Base-by-base conservation (phyloP, 1,140 invertebrate species). In the Augochlora pura region DNA sequence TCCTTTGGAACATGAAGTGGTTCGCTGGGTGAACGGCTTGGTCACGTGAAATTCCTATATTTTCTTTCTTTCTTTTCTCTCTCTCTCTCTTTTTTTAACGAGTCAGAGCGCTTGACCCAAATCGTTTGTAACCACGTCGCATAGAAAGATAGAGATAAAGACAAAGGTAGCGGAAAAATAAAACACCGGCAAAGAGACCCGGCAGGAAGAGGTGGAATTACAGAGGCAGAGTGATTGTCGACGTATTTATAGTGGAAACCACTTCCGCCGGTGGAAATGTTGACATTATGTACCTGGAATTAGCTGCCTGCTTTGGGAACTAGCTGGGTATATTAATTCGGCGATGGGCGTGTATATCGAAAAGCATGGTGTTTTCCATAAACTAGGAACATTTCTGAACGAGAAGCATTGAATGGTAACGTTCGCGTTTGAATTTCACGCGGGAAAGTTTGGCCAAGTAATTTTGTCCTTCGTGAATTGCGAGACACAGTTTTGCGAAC, bases 201-300 rank as follows among this genome's bases (percentile, higher is more conserved):
- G 70, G n/a, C 42, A 73, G 70, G 14, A 73, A 79, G 62, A 74
- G 62, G n/a, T n/a, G 52, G 70, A 66, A 74, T 73, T 62, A 80
- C 65, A 76, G 65, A 76, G 73, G 18, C 16, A 59, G 59, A 80
- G 57, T 65, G 59, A 69, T 74, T 74, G 52, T 65, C 63, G 70
- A 66, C 32, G 39, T 74, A 63, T 74, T 79, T 79, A 38, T 46
- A 74, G 42, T 71, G 57, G 57, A 67, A 60, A 79, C 63, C 77
- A 79, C 63, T 79, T 79, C 62, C 70, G 70, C 21, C 27, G n/a
- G 14, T n/a, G 73, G 38, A 59, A 80, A 76, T 64, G 70, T 72
- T 67, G 42, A 27, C 59, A 38, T 16, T 46, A 49, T 25, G 14
- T 63, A 64, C 6, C 27, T 62, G 39, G 60, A 57, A 72, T 67